These are phyloP conservation scores for Siniperca obscura DNA, from an alignment of 2,797 vertebrate species.

Conservation along the genomic window DNA sequence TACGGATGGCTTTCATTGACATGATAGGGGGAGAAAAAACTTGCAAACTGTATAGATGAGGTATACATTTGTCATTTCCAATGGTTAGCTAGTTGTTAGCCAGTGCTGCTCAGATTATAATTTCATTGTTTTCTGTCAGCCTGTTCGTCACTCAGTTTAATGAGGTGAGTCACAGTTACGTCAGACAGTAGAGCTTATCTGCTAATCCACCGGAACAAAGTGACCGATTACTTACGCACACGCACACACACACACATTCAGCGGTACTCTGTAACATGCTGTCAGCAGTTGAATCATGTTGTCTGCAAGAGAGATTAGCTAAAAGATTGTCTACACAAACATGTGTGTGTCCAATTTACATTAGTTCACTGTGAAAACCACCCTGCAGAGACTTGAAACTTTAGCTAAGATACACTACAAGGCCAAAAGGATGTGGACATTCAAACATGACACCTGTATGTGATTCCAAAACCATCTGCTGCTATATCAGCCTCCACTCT, in stretches of 20 bases:
- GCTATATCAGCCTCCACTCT: neutral
- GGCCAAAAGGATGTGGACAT: neutral
- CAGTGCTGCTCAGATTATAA: conserved; percentile 29
- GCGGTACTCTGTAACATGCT: conserved; percentile 42
- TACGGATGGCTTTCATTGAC: neutral
- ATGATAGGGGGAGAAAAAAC: neutral
- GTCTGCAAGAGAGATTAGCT: conserved; percentile 71
- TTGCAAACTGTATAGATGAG: neutral
- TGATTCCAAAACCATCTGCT: conserved; percentile 2
- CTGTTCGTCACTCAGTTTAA: conserved; percentile 51
- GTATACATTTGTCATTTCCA: neutral
- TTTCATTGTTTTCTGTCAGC: conserved; percentile 47
- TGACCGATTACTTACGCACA: conserved; percentile 57
- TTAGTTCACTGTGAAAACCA: conserved; percentile 8
- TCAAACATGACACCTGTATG: neutral
- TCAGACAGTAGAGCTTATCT: conserved; percentile 67
- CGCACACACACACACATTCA: conserved; percentile 42
- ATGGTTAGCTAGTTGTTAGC: neutral
- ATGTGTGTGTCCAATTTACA: conserved; percentile 13
- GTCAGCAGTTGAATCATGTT: conserved; percentile 65
- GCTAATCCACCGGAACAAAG: conserved; percentile 72
- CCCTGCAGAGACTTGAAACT: neutral
- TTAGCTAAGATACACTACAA: neutral
- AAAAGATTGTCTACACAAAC: conserved; percentile 35
- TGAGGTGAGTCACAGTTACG: conserved; percentile 68